Evolutionary conservation across 1,140 invertebrate species (phyloP).

Genomic region (Streblospio benedicti): DNA sequence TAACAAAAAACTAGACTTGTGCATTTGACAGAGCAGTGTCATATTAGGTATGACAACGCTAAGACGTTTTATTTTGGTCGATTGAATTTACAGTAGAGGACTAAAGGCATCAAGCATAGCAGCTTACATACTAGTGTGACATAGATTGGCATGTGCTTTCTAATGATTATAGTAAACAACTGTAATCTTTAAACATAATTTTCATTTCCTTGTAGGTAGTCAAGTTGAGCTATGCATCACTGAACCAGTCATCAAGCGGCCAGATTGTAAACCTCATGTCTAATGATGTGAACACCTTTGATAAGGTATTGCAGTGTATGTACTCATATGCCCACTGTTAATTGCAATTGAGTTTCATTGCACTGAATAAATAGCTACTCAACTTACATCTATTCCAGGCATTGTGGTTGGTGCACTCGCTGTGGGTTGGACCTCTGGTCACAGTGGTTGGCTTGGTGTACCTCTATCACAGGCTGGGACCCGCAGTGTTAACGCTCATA

Average conservation of each 20-base stretch:
- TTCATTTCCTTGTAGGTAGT: conserved; percentile 37
- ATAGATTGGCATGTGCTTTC: no score
- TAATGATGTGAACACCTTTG: conserved; percentile 64
- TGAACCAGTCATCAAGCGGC: conserved; percentile 69
- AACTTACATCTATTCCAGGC: conserved; percentile 41
- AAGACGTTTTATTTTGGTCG: no score
- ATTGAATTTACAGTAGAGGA: no score
- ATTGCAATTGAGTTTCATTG: no score
- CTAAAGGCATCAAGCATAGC: no score
- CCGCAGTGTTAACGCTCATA: conserved; percentile 67
- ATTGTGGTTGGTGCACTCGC: conserved; percentile 50
- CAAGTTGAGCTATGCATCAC: conserved; percentile 52
- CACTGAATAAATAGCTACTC: no score
- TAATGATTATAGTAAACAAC: no score
- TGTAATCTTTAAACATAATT: no score
- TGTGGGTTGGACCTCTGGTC: conserved; percentile 64
- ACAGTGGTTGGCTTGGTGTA: conserved; percentile 60
- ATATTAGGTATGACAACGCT: no score
- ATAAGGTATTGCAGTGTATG: conserved; percentile 35
- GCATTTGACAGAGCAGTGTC: no score
- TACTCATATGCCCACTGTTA: neutral
- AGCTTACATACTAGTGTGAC: no score
- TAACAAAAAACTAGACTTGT: no score
- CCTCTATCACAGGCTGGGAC: conserved; percentile 65
- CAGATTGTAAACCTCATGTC: conserved; percentile 87